Evolutionary conservation across 2,113 vertebrate genomes (phyloP).

Genomic region (Panurus biarmicus): DNA sequence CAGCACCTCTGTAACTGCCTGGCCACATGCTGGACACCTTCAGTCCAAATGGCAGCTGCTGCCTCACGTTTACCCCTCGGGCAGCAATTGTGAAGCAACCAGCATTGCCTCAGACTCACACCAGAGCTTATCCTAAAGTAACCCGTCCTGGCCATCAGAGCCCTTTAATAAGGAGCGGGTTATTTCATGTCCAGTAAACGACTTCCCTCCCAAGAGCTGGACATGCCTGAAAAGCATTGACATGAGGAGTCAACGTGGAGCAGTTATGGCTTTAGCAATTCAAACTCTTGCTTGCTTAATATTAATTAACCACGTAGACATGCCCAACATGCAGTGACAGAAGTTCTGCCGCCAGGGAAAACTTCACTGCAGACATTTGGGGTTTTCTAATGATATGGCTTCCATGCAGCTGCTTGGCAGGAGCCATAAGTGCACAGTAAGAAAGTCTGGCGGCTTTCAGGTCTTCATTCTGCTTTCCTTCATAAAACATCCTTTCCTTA

Average conservation of each 20-base stretch:
- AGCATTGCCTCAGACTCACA: not conserved
- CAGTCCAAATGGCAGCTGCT: not conserved
- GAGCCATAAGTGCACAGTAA: not conserved
- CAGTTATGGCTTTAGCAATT: not conserved
- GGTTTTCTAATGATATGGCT: constrained; percentile 8
- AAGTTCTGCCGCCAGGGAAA: constrained; percentile 14
- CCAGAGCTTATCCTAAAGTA: not conserved
- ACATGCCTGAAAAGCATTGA: not conserved
- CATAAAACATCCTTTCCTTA: not conserved
- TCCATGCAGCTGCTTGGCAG: not conserved
- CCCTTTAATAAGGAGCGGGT: constrained; percentile 17
- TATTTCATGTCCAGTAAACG: not conserved
- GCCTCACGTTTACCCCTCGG: not conserved
- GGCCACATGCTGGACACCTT: not conserved
- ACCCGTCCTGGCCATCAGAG: not conserved
- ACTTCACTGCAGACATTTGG: not conserved
- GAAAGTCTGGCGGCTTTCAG: not conserved
- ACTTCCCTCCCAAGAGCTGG: not conserved
- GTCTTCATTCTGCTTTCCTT: not conserved
- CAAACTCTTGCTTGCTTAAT: constrained; percentile 27
- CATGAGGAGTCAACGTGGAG: not conserved
- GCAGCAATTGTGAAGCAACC: constrained; percentile 6
- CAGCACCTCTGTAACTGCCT: not conserved
- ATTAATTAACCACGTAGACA: constrained; percentile 10
- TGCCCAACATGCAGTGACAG: not conserved